These are phyloP conservation scores for Anneissia japonica DNA, from an alignment of 35 echinoderm and acorn worm species.

Conservation along the genomic window DNA sequence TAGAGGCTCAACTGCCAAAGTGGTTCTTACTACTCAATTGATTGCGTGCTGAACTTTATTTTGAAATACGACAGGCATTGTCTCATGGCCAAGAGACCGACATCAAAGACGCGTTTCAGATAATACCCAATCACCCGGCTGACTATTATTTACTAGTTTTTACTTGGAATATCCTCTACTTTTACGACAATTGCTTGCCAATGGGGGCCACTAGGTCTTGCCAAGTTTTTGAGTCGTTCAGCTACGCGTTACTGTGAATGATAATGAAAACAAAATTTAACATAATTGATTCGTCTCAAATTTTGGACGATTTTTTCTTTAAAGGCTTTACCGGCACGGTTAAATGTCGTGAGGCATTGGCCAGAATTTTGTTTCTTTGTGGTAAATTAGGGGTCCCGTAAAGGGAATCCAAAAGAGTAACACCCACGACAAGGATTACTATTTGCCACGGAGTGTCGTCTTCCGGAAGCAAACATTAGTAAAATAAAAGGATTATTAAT, in stretches of 20 bases:
- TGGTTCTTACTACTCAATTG: background rate
- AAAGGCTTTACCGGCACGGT: background rate
- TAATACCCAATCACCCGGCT: slow-evolving; percentile 4
- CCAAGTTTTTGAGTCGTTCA: slow-evolving; percentile 2
- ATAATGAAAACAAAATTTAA: background rate
- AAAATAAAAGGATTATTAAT: background rate
- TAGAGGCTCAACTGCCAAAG: no score
- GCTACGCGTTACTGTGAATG: background rate
- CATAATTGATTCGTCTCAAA: background rate
- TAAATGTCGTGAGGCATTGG: background rate
- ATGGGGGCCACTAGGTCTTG: background rate
- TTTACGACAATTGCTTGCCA: slow-evolving; percentile 6
- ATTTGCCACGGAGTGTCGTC: background rate
- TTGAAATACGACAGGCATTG: background rate
- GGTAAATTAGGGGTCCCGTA: background rate
- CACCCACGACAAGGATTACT: background rate
- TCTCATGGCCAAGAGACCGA: slow-evolving; percentile 16
- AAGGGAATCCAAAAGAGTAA: background rate
- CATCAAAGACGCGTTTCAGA: background rate
- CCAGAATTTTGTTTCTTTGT: background rate
- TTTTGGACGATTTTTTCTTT: slow-evolving; percentile 9
- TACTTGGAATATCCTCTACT: background rate
- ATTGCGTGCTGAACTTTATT: background rate
- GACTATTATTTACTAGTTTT: slow-evolving; percentile 1
- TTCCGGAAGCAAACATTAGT: background rate